Evolutionary conservation across 2,797 vertebrate species (phyloP).

Genomic region (Cichlasoma orientale): DNA sequence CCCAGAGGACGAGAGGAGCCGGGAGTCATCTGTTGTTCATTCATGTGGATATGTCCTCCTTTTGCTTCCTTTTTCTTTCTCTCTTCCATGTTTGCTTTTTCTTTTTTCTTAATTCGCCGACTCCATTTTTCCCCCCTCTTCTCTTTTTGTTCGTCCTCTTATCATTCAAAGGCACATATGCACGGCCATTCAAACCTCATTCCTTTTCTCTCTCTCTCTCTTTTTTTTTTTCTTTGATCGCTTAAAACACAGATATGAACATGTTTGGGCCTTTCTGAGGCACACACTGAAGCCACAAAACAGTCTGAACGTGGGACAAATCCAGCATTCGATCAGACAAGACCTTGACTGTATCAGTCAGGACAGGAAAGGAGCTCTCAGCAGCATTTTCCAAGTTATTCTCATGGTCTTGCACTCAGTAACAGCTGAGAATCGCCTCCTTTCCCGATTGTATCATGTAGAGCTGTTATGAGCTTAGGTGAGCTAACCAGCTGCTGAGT

Average conservation of each 20-base stretch:
- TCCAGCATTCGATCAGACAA: neutral
- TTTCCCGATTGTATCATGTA: neutral
- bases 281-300: neutral
- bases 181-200: neutral
- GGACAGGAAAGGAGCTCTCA: neutral
- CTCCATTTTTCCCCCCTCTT: neutral
- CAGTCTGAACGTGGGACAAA: neutral
- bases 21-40: conserved; percentile 56
- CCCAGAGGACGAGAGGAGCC: conserved; percentile 53
- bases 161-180: neutral
- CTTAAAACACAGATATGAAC: neutral
- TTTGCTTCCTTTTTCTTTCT: conserved; percentile 43
- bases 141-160: conserved; percentile 18
- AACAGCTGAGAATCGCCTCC: neutral
- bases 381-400: neutral
- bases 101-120: neutral
- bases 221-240: neutral
- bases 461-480: too few species aligned
- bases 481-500: neutral
- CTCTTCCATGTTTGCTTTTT: conserved; percentile 5
- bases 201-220: neutral
- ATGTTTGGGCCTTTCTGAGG: neutral
- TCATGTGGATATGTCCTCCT: conserved; percentile 48
- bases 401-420: neutral
- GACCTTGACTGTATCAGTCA: neutral